Evolutionary conservation across 2,113 vertebrate genomes (phyloP).

Genomic region (Syngnathus typhle): DNA sequence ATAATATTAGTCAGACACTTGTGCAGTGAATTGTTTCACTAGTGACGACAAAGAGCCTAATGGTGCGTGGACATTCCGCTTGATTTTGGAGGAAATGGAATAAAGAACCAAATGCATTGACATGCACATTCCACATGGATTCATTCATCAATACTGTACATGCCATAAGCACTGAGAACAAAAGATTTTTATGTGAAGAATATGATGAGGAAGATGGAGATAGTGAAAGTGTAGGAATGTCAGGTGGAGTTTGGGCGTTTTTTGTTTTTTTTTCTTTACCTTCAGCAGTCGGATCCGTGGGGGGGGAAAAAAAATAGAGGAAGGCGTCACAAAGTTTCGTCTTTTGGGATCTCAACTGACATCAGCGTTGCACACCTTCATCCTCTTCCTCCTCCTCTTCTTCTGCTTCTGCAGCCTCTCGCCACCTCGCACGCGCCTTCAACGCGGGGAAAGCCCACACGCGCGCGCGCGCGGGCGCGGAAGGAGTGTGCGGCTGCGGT

Average conservation of each 20-base stretch:
- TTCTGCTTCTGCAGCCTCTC: slow-evolving; percentile 3
- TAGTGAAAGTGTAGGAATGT: background rate
- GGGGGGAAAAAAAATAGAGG: background rate
- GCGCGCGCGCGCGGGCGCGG: background rate
- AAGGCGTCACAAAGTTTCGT: slow-evolving; percentile 9
- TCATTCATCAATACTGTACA: background rate
- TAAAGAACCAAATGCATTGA: background rate
- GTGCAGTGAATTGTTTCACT: background rate
- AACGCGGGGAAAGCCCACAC: slow-evolving; percentile 1
- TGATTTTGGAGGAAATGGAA: background rate
- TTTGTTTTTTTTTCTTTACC: slow-evolving; percentile 1
- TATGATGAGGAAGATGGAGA: background rate
- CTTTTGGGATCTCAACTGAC: slow-evolving; percentile 1
- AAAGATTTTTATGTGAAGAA: background rate
- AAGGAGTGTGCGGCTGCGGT: background rate
- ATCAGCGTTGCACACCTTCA: slow-evolving; percentile 3
- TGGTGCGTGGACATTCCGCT: background rate
- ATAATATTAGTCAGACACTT: too few species aligned
- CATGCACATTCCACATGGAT: background rate
- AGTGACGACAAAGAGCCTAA: background rate
- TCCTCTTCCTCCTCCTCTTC: slow-evolving; percentile 12
- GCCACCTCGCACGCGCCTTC: background rate
- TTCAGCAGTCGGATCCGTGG: background rate
- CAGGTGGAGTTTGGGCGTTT: background rate
- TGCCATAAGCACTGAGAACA: background rate